Evolutionary conservation across 2,797 vertebrate species (phyloP), one percentile per base, ranked within the genome.

Genomic region (Peromyscus aztecus): DNA sequence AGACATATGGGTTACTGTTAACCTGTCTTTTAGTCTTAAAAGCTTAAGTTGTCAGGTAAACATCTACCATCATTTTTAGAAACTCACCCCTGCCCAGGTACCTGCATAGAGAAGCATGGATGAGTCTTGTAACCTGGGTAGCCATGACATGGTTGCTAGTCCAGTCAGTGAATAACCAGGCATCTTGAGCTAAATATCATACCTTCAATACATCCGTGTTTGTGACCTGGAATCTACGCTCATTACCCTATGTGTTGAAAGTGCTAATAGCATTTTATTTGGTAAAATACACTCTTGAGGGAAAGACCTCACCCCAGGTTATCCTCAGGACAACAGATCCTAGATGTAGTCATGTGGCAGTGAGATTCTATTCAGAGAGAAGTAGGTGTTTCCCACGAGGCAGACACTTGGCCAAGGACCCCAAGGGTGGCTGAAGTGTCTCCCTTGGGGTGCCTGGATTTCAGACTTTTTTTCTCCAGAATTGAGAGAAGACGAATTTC

Each of bases 351-450:
- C n/a, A n/a, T n/a, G n/a, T n/a, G n/a, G n/a, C 9, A 57, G 43
- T 46, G 57, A 37, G 92, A 52, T 27, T 75, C 57, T 76, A 17
- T 27, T 49, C 67, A 78, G 59, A 67, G 83, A 34, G 27, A 29
- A 80, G 27, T n/a, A 29, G 17, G 6, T 0, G 23, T 59, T 92
- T 24, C 23, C 43, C 4, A 1, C 2, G 24, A 93, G 31, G 6
- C 57, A 37, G 83, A 9, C 9, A 3, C 13, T 59, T 67, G 37
- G 40, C 65, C 19, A 49, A 12, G 77, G 63, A 34, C 24, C 16
- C 37, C 4, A 1, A 2, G 11, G 75, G 24, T 46, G 5, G 12
- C 2, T 75, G 23, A 6, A 55, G 4, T 1, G 0, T 23, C 34
- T 31, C 24, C 59, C 16, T 34, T 34, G 4, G 1, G 23, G 34